phyloP scores from a whole-genome alignment of 2,797 vertebrate genomes.

The Argentina silus region DNA sequence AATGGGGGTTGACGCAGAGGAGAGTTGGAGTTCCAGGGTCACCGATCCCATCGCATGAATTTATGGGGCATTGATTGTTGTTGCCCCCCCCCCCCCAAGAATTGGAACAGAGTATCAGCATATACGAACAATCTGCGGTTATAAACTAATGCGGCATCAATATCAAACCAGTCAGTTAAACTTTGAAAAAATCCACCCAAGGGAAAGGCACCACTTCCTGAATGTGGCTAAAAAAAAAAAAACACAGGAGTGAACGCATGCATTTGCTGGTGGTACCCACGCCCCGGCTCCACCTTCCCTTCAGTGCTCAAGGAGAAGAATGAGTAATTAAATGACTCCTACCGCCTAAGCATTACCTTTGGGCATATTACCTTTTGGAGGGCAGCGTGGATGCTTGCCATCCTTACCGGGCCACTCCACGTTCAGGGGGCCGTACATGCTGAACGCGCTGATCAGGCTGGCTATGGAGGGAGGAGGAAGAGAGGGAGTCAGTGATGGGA shows the following conservation, averaged over 20 bases:
- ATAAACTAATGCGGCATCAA: too few relatives aligned
- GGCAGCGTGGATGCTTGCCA: slow-evolving; percentile 98
- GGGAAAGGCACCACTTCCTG: too few relatives aligned
- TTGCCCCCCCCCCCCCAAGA: too few relatives aligned
- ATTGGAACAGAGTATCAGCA: too few relatives aligned
- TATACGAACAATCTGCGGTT: too few relatives aligned
- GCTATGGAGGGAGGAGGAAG: slow-evolving; percentile 70
- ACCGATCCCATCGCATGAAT: too few relatives aligned
- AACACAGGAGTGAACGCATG: background rate
- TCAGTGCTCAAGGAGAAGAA: slow-evolving; percentile 64
- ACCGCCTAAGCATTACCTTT: slow-evolving; percentile 97
- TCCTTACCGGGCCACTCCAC: slow-evolving; percentile 99
- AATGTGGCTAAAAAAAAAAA: too few relatives aligned
- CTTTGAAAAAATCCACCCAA: too few relatives aligned
- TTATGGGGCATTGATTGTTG: too few relatives aligned
- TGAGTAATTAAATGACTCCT: slow-evolving; percentile 73
- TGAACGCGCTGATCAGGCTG: slow-evolving; percentile 95
- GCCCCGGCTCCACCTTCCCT: slow-evolving; percentile 46
- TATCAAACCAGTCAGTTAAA: too few relatives aligned
- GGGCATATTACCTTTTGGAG: slow-evolving; percentile 99
- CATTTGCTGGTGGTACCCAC: background rate
- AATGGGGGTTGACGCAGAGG: too few relatives aligned
- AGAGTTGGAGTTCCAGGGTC: too few relatives aligned
- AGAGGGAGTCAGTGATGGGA: background rate
- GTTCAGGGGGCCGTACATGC: slow-evolving; percentile 93